Percentiles rank a stretch among this genome's conserved stretches.
Evolutionary conservation across 2,113 vertebrate genomes (phyloP).

Genomic region (Tricholaema leucomelas): DNA sequence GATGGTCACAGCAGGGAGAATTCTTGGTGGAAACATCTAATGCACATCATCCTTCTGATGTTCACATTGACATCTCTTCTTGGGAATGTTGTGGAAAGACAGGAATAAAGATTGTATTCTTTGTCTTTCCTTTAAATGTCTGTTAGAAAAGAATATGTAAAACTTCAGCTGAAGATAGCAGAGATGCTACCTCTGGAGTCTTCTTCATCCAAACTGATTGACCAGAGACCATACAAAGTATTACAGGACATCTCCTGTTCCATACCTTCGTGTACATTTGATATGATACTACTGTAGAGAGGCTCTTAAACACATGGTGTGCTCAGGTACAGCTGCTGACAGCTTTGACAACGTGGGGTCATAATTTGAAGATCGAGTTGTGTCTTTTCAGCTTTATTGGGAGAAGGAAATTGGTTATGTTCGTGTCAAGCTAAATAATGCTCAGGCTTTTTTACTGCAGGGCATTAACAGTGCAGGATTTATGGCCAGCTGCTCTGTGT

Average conservation of each 20-base stretch:
- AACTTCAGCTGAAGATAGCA: neutral
- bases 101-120: neutral
- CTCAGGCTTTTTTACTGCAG: neutral
- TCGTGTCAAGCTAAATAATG: neutral
- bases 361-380: neutral
- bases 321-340: neutral
- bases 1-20: neutral
- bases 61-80: neutral
- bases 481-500: neutral
- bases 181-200: neutral
- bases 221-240: neutral
- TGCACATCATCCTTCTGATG: neutral
- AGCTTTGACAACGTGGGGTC: neutral
- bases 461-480: neutral
- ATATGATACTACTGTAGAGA: neutral
- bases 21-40: neutral
- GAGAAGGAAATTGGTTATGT: neutral
- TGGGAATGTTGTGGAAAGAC: neutral
- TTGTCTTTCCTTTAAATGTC: neutral
- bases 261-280: neutral
- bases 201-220: neutral
- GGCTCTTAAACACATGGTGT: neutral
- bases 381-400: neutral
- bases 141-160: neutral
- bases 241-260: neutral